These are phyloP conservation scores for Ferrisia virgata DNA, from an alignment of 2,888 invertebrate genomes.

Conservation along the genomic window DNA sequence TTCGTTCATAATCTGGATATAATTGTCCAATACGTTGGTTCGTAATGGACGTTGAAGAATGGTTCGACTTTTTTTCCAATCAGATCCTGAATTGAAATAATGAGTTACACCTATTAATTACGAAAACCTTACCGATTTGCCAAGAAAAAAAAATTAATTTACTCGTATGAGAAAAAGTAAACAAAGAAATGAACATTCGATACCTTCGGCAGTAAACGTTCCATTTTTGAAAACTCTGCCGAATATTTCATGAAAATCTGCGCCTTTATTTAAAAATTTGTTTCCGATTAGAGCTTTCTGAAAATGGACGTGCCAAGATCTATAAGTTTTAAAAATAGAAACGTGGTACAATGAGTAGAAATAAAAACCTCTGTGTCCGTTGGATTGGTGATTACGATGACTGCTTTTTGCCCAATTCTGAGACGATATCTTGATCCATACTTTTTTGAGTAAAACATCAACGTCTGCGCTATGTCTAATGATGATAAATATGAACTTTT, in stretches of 20 bases:
- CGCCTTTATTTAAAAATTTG: neutral
- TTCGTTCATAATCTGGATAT: neutral
- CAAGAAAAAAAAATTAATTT: neutral
- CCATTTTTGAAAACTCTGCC: neutral
- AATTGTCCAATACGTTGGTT: neutral
- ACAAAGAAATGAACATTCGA: neutral
- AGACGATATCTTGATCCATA: constrained; percentile 1
- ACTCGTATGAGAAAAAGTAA: neutral
- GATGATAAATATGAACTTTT: neutral
- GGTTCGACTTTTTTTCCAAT: neutral
- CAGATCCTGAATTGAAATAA: neutral
- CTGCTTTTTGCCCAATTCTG: neutral
- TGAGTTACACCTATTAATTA: neutral
- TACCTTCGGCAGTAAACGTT: neutral
- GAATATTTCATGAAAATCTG: neutral
- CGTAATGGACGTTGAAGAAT: neutral
- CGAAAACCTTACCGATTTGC: neutral
- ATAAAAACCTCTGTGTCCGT: neutral
- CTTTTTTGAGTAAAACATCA: neutral
- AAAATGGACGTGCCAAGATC: too few species aligned
- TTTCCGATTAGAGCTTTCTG: neutral
- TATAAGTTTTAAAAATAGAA: neutral
- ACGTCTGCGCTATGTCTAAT: neutral
- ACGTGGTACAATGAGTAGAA: neutral
- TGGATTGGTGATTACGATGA: neutral